A percentile compares a stretch with the other conserved stretches of the same genome.
Evolutionary conservation across 2,797 vertebrate genomes (phyloP).

Genomic region (Schizopygopsis pylzovi): DNA sequence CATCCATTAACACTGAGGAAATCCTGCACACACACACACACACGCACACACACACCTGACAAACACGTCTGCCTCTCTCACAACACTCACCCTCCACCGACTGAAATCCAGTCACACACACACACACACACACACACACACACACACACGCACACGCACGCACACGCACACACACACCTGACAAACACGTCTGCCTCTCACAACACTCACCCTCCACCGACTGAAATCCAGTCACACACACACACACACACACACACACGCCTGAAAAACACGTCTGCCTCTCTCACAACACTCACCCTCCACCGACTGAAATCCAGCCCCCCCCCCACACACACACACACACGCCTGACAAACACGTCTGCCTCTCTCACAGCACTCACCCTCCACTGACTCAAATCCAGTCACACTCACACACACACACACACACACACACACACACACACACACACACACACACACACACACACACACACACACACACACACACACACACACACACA

Average conservation of each 20-base stretch:
- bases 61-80: neutral
- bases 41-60: neutral
- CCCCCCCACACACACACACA: too few relatives aligned
- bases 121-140: neutral
- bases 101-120: constrained; percentile 2
- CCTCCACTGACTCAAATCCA: too few relatives aligned
- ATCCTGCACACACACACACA: constrained; percentile 23
- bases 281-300: neutral
- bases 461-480: too few relatives aligned
- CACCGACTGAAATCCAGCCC: neutral
- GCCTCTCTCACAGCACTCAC: too few relatives aligned
- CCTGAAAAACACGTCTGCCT: neutral
- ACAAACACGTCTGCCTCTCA: neutral
- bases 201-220: too few relatives aligned
- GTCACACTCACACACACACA: too few relatives aligned
- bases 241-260: neutral
- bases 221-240: too few relatives aligned
- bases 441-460: too few relatives aligned
- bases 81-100: neutral
- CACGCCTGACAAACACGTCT: too few relatives aligned
- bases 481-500: too few relatives aligned
- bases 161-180: neutral
- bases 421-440: too few relatives aligned
- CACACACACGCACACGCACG: neutral
- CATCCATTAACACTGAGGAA: constrained; percentile 24